Evolutionary conservation across 2,888 invertebrate species (phyloP), one percentile per base, ranked within the genome.

Genomic region (Augiades crinisus): DNA sequence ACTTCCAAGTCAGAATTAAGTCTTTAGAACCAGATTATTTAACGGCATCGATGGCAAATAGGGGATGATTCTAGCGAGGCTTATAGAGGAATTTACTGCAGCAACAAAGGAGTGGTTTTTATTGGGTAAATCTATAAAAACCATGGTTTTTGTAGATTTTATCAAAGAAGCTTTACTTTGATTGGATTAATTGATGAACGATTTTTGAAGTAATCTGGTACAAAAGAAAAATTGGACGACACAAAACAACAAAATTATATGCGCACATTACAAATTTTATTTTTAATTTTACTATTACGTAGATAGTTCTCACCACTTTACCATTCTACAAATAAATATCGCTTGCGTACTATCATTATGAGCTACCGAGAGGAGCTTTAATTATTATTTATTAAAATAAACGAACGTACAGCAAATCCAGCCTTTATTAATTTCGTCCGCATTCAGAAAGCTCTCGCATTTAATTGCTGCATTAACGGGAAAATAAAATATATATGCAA

Each of bases 21-120:
- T 57, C 71, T 64, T 69, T 70, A 66, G 60, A 64, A 64, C 67
- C 71, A 81, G 80, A 76, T 81, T 70, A 77, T 78, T n/a, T 76
- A 71, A 73, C 76, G 70, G 80, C 86, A 86, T 87, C 85, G 83
- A 87, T 85, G 79, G 72, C 81, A 83, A 86, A 84, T 85, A 84
- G 80, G 83, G 85, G 83, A 72, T 68, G 63, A 68, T 68, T 66
- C 70, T 76, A 72, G 72, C 72, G 72, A 80, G 75, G 77, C 81
- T 79, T 79, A 75, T 72, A 65, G 64, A 71, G 68, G 72, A 74
- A 73, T 70, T 64, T 68, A 66, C 61, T 72, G 68, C 70, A 68
- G 75, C 68, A 78, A 78, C 75, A 76, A 77, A 77, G 70, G 67
- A 71, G 72, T 67, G 58, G 58, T 67, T 72, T 70, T 77, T 75